A percentile compares a stretch with the other conserved stretches of the same genome.
These are phyloP conservation scores for Prochilodus magdalenae DNA, from an alignment of 2,113 vertebrate genomes.

Conservation along the genomic window DNA sequence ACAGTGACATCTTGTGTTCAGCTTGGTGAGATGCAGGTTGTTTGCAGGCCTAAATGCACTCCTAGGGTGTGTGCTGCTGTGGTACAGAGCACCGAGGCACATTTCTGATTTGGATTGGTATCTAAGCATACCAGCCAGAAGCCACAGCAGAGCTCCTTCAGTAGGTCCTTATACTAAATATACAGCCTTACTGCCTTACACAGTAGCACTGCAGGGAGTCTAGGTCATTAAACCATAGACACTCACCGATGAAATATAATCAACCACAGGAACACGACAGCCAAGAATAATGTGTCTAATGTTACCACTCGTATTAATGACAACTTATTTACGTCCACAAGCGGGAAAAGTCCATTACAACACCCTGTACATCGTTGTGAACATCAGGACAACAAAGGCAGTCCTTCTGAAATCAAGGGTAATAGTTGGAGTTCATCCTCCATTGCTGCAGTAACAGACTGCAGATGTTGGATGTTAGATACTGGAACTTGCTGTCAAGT, in stretches of 20 bases:
- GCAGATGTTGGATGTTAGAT: neutral
- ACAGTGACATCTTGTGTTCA: slow-evolving; percentile 72
- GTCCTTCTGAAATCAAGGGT: neutral
- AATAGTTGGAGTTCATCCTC: neutral
- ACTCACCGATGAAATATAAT: neutral
- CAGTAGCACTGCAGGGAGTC: neutral
- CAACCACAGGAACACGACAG: neutral
- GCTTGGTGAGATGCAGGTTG: slow-evolving; percentile 54
- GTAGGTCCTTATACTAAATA: neutral
- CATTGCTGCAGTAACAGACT: neutral
- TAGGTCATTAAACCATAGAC: neutral
- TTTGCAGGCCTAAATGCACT: neutral
- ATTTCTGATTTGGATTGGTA: neutral
- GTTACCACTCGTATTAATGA: neutral
- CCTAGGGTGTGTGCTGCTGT: neutral
- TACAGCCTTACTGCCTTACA: neutral
- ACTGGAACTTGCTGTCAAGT: neutral
- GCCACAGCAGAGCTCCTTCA: neutral
- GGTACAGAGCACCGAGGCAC: neutral
- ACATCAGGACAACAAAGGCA: too few species aligned
- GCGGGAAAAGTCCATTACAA: too few species aligned
- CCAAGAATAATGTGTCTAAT: neutral
- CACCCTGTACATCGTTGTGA: too few species aligned
- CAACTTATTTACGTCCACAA: too few species aligned
- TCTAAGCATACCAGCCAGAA: neutral